Base-by-base conservation (phyloP, 2,888 invertebrate species). In the Sycophila texana region DNA sequence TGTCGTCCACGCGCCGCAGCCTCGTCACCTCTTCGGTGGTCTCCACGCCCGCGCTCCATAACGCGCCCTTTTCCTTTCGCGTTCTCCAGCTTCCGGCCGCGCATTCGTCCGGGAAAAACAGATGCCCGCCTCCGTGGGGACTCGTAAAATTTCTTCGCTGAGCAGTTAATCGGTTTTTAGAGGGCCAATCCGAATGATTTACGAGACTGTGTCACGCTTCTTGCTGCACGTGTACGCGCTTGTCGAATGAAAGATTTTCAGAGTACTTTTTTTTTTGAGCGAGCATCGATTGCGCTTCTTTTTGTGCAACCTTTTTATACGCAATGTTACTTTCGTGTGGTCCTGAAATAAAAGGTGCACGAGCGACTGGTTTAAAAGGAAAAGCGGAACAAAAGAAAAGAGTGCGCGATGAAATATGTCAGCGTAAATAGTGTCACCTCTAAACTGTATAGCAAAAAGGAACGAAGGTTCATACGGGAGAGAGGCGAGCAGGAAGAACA, bases 1-100 rank as follows among this genome's bases (percentile, higher is more conserved):
- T 86, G 80, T 84, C 84, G 86, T 86, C 86, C 84, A 86, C 86
- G 83, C 83, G 74, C 83, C 82, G 82, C 80, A 10, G 63, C 30
- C 77, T 77, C 77, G 79, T 74, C 67, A 61, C 70, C 61, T 22
- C 76, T 55, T 74, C 51, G 75, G 67, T 74, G 74, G 66, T 58
- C 66, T 47, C 74, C 39, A 39, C 39, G 22, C 47, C 16, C 55
- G 49, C 49, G 60, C 26, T 47, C 65, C 49, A 49, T 71, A 49
- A 76, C 73, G 65, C 49, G 66, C 76, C 79, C 79, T 63, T 71
- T 80, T 79, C 55, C 73, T 74, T 58, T 47, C 39, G 57, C 20
- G 39, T 61, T 55, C 20, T 20, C 74, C 47, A 49, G 75, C 75
- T 76, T 79, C 75, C 79, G 79, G 75, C 55, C 26, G 78, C 47